Conservation (phyloP, 2,888 invertebrate genomes). For the Sphinx pinastri region DNA sequence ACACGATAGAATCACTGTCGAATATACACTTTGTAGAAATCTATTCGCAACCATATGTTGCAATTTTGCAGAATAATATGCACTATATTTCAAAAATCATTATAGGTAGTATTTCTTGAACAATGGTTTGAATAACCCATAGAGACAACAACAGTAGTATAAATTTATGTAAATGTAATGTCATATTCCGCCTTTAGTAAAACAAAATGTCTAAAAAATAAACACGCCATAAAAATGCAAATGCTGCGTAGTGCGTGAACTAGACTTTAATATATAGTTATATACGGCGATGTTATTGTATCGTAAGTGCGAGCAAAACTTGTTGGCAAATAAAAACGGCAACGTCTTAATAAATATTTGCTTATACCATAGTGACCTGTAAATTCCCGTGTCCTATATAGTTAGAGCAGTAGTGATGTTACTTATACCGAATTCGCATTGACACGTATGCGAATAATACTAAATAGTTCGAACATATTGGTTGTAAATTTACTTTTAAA, state of each 20-base stretch:
- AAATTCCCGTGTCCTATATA: slow-evolving; percentile 52
- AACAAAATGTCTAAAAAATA: too few relatives aligned
- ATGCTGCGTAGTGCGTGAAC: neutral
- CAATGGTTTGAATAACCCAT: too few relatives aligned
- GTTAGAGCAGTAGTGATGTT: slow-evolving; percentile 10
- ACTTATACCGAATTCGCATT: neutral
- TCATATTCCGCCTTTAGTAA: too few relatives aligned
- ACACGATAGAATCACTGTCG: neutral
- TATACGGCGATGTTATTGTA: too few relatives aligned
- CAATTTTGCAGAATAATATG: neutral
- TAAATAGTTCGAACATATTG: too few relatives aligned
- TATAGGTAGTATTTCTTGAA: too few relatives aligned
- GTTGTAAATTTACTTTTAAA: neutral
- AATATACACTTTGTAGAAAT: neutral
- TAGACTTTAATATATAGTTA: neutral
- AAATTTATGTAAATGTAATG: too few relatives aligned
- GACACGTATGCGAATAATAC: too few relatives aligned
- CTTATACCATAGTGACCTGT: slow-evolving; percentile 43
- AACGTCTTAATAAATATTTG: slow-evolving; percentile 43
- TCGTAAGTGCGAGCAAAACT: slow-evolving; percentile 29
- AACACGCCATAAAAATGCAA: neutral
- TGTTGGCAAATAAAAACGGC: slow-evolving; percentile 34
- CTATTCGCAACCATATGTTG: neutral
- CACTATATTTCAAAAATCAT: neutral
- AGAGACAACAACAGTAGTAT: neutral